Evolutionary conservation across 2,113 vertebrate species (phyloP).

Genomic region (Siniperca knerii): DNA sequence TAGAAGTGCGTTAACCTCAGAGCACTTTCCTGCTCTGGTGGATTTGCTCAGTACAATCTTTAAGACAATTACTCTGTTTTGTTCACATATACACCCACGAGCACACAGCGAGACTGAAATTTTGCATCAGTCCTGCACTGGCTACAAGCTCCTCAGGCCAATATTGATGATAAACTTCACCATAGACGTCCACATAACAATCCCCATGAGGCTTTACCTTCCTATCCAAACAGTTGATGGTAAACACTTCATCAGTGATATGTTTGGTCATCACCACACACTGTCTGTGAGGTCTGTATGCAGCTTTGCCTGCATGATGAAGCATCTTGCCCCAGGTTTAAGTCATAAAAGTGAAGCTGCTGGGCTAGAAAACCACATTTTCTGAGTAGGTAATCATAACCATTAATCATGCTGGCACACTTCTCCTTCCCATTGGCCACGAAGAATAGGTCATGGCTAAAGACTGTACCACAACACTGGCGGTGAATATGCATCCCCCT

Average conservation of each 20-base stretch:
- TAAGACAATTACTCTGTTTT: slow-evolving; percentile 52
- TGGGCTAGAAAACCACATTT: slow-evolving; percentile 86
- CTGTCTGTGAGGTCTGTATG: slow-evolving; percentile 60
- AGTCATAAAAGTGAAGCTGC: slow-evolving; percentile 86
- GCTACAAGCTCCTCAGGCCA: slow-evolving; percentile 3
- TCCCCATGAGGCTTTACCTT: slow-evolving; percentile 14
- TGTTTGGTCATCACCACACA: slow-evolving; percentile 45
- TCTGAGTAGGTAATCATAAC: slow-evolving; percentile 87
- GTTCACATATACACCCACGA: slow-evolving; percentile 22
- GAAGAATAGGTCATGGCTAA: slow-evolving; percentile 80
- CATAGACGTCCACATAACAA: slow-evolving; percentile 25
- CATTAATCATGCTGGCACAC: slow-evolving; percentile 86
- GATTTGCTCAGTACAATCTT: slow-evolving; percentile 33
- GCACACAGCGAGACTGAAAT: slow-evolving; percentile 20
- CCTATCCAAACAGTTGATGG: slow-evolving; percentile 32
- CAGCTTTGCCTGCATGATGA: slow-evolving; percentile 73
- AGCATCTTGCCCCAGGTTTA: slow-evolving; percentile 78
- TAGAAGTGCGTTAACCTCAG: slow-evolving; percentile 32
- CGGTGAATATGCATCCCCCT: slow-evolving; percentile 61
- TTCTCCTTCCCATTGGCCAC: slow-evolving; percentile 78
- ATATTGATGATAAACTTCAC: slow-evolving; percentile 41
- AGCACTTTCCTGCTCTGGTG: slow-evolving; percentile 14
- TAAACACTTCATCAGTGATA: slow-evolving; percentile 48
- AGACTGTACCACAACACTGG: slow-evolving; percentile 59
- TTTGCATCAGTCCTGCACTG: slow-evolving; percentile 15